Evolutionary conservation across 2,113 vertebrate genomes (phyloP).

Genomic region (Hystrix brachyura): DNA sequence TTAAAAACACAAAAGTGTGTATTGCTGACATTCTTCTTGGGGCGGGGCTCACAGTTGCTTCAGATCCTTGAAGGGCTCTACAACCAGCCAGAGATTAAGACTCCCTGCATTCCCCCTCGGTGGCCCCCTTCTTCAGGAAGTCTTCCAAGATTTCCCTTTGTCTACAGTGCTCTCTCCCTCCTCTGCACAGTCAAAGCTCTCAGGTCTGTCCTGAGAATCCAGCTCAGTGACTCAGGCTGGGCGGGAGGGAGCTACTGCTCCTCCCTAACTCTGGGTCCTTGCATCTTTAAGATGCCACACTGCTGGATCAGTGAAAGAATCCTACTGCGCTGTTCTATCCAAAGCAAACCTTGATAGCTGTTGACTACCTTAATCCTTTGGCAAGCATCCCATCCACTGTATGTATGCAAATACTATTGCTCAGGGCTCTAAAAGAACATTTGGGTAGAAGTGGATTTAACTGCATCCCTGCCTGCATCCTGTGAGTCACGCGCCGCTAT

Average conservation of each 20-base stretch:
- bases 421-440: neutral
- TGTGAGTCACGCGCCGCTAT: slow-evolving; percentile 39
- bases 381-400: slow-evolving; percentile 28
- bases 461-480: neutral
- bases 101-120: neutral
- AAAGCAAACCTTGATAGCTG: neutral
- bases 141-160: neutral
- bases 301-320: neutral
- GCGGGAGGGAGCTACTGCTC: neutral
- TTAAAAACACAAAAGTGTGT: neutral
- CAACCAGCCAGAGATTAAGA: neutral
- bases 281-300: neutral
- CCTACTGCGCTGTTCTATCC: neutral
- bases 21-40: neutral
- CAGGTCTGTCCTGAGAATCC: neutral
- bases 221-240: neutral
- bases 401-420: slow-evolving; percentile 64
- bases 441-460: neutral
- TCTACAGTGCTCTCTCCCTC: neutral
- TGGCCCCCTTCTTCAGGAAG: slow-evolving; percentile 19
- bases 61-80: neutral
- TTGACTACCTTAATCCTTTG: neutral
- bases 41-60: neutral
- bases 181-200: neutral
- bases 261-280: neutral